A percentile compares a stretch with the other conserved stretches of the same genome.
Evolutionary conservation across 2,888 invertebrate genomes (phyloP).

Genomic region (Tupiocoris notatus): DNA sequence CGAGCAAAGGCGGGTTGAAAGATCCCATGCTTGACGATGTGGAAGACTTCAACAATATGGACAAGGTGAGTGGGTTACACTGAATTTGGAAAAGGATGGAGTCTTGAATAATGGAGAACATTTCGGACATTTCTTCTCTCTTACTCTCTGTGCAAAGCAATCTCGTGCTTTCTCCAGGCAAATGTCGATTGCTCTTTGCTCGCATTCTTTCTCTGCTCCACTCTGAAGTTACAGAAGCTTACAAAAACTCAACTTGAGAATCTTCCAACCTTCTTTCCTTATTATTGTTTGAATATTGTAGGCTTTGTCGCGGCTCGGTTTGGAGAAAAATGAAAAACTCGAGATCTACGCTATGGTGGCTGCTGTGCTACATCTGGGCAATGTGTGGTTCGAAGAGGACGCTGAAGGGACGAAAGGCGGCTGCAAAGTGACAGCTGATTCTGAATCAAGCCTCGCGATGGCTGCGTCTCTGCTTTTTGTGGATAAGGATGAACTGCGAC

Average conservation of each 20-base stretch:
- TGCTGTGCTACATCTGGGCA: conserved; percentile 91
- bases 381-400: conserved; percentile 92
- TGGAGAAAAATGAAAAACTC: conserved; percentile 69
- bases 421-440: conserved; percentile 64
- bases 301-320: conserved; percentile 76
- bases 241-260: no score
- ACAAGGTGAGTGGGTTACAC: conserved; percentile 58
- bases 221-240: no score
- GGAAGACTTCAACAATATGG: conserved; percentile 79
- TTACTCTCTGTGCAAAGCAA: no score
- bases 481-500: conserved; percentile 73
- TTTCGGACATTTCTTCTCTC: no score
- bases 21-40: conserved; percentile 93
- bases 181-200: no score
- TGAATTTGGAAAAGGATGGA: no score
- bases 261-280: no score
- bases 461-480: conserved; percentile 71
- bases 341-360: conserved; percentile 87
- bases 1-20: conserved; percentile 70
- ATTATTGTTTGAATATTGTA: no score
- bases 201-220: no score
- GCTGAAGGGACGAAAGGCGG: conserved; percentile 81
- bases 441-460: conserved; percentile 67
- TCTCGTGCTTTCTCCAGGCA: no score
- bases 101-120: no score